These are phyloP conservation scores for Archips xylosteana DNA, from an alignment of 2,888 invertebrate species.

Conservation along the genomic window DNA sequence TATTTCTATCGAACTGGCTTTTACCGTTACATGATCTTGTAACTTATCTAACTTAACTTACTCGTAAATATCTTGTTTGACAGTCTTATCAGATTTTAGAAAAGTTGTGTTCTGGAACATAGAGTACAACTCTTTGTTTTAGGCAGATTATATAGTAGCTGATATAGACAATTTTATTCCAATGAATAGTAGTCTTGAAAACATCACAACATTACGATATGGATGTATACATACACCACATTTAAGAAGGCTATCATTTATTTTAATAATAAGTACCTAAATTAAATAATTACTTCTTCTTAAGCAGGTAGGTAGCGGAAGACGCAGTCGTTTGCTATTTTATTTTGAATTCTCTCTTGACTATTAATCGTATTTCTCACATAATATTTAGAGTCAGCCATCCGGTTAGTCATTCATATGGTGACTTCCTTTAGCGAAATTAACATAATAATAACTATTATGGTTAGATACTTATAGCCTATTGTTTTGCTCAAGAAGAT, in stretches of 20 bases:
- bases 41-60: neutral
- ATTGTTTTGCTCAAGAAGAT: constrained; percentile 20
- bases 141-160: too few species aligned
- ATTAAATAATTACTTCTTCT: too few species aligned
- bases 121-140: neutral
- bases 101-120: neutral
- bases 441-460: constrained; percentile 14
- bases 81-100: neutral
- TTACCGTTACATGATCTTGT: constrained; percentile 12
- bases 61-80: neutral
- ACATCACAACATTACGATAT: neutral
- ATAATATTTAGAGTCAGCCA: constrained; percentile 28
- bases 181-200: neutral
- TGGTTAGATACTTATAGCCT: constrained; percentile 7
- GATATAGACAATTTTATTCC: too few species aligned
- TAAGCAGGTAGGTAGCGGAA: neutral
- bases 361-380: constrained; percentile 24
- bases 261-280: too few species aligned
- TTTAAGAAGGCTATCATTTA: too few species aligned
- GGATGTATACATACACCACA: too few species aligned
- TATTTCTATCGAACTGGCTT: constrained; percentile 25
- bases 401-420: constrained; percentile 29
- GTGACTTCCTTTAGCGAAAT: constrained; percentile 27
- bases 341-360: constrained; percentile 10
- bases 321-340: neutral